A percentile compares a stretch with the other conserved stretches of the same genome.
Conservation (phyloP, 2,113 vertebrate species). For the Platichthys flesus region DNA sequence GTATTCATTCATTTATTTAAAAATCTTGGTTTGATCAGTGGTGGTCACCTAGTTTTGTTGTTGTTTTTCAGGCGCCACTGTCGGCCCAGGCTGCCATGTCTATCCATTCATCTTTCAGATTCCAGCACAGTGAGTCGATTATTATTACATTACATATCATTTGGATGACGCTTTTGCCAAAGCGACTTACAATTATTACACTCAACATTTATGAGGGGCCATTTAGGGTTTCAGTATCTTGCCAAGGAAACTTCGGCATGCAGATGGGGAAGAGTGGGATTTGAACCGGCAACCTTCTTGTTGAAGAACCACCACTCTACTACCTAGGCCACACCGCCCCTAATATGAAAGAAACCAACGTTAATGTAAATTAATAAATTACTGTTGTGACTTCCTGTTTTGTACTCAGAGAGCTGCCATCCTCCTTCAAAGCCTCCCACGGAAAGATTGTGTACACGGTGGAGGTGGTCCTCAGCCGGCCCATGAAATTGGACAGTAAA, state of each 20-base stretch:
- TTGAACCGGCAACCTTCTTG: too few relatives aligned
- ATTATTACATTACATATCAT: too few relatives aligned
- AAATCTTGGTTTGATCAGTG: too few relatives aligned
- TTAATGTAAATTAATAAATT: neutral
- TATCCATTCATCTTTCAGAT: constrained; percentile 78
- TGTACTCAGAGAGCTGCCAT: constrained; percentile 61
- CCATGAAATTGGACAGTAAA: constrained; percentile 63
- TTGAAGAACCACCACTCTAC: too few relatives aligned
- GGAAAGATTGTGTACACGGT: constrained; percentile 69
- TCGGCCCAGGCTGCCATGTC: constrained; percentile 58
- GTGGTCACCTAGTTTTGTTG: neutral
- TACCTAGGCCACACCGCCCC: too few relatives aligned
- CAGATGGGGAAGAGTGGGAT: too few relatives aligned
- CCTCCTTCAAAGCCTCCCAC: constrained; percentile 46
- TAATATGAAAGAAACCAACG: neutral
- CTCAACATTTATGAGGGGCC: too few relatives aligned
- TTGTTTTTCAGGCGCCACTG: constrained; percentile 55
- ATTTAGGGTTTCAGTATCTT: too few relatives aligned
- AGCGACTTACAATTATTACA: too few relatives aligned
- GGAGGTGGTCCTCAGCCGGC: constrained; percentile 61
- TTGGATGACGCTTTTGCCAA: too few relatives aligned
- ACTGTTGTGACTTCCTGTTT: neutral
- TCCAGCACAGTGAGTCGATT: constrained; percentile 67
- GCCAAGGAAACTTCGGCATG: too few relatives aligned
- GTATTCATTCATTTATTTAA: too few relatives aligned